Evolutionary conservation across 1,140 invertebrate species (phyloP), one percentile per base, ranked within the genome.

Genomic region (Trigoniulus corallinus): DNA sequence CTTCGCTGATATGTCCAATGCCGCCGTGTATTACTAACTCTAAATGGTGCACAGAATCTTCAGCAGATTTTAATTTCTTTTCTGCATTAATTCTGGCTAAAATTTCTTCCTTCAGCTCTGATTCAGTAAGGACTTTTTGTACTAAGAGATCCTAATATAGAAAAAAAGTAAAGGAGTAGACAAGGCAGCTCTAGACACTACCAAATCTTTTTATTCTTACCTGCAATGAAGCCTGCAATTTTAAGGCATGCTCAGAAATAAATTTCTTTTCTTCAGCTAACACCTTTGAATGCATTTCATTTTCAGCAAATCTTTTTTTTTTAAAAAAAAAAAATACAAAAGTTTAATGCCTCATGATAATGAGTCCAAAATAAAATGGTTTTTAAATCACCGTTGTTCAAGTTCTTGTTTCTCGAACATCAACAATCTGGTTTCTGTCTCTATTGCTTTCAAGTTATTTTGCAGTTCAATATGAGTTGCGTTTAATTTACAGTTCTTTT

Each of bases 121-220:
- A 12, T 51, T 51, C 50, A 50, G 50, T 51, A 15, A 51, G 13
- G 13, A 37, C 50, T 24, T 51, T 51, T 23, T 51, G 50, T 13
- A 46, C 45, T n/a, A 44, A 10, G 4, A 44, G 42, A 44, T 44
- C 42, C 42, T 34, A 34, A 7, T 7, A 34, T 15, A 34, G 15
- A 7, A 34, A 7, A 34, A 34, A 15, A 34, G 29, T 34, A 34
- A 34, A 34, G 15, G 15, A 34, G 7, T 34, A 34, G 29, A 34
- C 7, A 34, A 7, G 15, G 15, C 7, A 34, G 7, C 15, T 7
- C 29, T 34, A 7, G 29, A 34, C 15, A 7, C 29, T 15, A 34
- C 29, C 15, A 34, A 7, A 34, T 34, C 15, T 34, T 7, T 34
- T 7, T 15, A 34, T 34, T 7, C 29, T 34, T 34, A 15, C 29